Base-by-base conservation (phyloP, 2,888 invertebrate genomes). In the Nemapogon koenigi region DNA sequence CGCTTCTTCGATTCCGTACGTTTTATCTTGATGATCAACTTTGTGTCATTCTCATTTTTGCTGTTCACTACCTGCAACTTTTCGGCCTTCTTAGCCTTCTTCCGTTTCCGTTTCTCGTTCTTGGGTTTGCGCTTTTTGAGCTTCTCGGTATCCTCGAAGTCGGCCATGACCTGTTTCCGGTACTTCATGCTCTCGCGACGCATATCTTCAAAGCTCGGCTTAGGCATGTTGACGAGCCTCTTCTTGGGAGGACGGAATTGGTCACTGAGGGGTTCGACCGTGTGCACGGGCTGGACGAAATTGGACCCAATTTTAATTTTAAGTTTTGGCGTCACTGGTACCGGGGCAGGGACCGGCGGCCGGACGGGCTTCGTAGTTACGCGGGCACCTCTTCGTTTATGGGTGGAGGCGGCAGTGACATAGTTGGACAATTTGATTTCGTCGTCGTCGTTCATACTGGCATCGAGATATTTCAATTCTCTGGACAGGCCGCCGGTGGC, bases 111-210 rank as follows among this genome's bases (percentile, higher is more conserved):
- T 59, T 76, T 75, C 50, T 69, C 52, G 53, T 66, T 55, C 60
- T 66, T 42, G 40, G 68, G 57, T 59, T 72, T 68, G 49, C 58
- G 59, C 47, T 75, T 69, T 46, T 80, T 75, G 11, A 68, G 67
- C 47, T 82, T 81, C 48, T 88, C 87, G 46, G 83, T 83, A 49
- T 86, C 87, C 42, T 88, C 88, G 54, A 92, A 91, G 53, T 89
- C 88, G 3, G 90, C 90, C 89, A 91, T 91, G 2, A 94, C 87
- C 81, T 84, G 85, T 45, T 88, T 85, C 11, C 94, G 82, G 63
- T 84, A 94, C 57, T 91, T 92, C 93, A 94, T 93, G 50, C 89
- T 91, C 52, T 93, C 91, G 2, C 91, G 83, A 44, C 87, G 87
- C 35, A 92, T 66, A 54, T 92, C 91, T 62, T 93, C 90, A 46